phyloP scores from a whole-genome alignment of 2,113 vertebrate genomes.

The Carassius gibelio region DNA sequence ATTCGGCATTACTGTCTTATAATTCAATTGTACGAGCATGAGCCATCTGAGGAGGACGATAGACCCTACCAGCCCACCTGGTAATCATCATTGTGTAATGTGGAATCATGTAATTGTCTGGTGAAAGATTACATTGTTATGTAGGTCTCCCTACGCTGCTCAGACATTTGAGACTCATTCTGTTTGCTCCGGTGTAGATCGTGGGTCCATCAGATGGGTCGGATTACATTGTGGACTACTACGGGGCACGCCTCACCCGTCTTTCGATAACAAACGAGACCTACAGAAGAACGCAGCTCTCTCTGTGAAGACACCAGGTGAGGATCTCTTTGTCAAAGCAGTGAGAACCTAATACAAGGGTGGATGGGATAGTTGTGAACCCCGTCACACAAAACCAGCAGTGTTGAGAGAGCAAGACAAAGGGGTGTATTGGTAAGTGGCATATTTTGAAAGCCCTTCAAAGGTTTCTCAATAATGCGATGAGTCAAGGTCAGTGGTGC shows the following conservation, averaged over 20 bases:
- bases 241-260: conserved; percentile 89
- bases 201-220: conserved; percentile 96
- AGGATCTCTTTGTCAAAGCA: conserved; percentile 36
- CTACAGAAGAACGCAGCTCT: conserved; percentile 90
- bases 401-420: background rate
- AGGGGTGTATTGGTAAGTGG: background rate
- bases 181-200: conserved; percentile 77
- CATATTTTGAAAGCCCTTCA: conserved; percentile 26
- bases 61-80: conserved; percentile 37
- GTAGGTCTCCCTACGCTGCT: conserved; percentile 24
- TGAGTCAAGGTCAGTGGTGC: background rate
- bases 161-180: conserved; percentile 23
- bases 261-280: conserved; percentile 93
- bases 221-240: conserved; percentile 97
- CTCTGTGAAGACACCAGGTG: conserved; percentile 72
- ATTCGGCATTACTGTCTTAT: conserved; percentile 37
- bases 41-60: conserved; percentile 32
- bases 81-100: conserved; percentile 34
- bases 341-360: conserved; percentile 29
- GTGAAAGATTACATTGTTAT: conserved; percentile 41
- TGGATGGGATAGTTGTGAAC: background rate
- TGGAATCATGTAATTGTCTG: conserved; percentile 40
- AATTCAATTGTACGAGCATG: conserved; percentile 33
- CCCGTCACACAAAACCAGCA: conserved; percentile 33
- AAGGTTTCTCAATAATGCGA: background rate